Base-by-base conservation (phyloP, 2,888 invertebrate genomes). In the Aporophyla lueneburgensis region DNA sequence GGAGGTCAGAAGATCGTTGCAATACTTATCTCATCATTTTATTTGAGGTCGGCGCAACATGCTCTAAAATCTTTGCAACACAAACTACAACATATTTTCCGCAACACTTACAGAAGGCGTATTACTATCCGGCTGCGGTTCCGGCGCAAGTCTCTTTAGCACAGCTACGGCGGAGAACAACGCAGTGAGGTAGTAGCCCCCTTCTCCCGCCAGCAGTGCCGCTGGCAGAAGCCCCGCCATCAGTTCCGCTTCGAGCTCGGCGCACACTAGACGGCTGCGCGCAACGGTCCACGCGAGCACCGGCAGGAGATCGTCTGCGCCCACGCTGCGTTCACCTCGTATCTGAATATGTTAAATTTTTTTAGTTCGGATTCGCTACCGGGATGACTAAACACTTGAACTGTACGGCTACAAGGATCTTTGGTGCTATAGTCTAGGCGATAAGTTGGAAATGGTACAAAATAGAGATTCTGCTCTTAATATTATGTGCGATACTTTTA, bases 201-300 rank as follows among this genome's bases (percentile, higher is more conserved):
- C 99, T 93, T 99, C 99, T 5, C 99, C 99, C 0, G 98, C 98
- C 68, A 99, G 97, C 71, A 99, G 95, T 0, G 99, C 99, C 1
- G 99, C 99, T 78, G 99, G 99, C 54, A 99, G 96, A 58, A 99
- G 97, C 5, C 98, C 99, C 97, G 99, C 99, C 99, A 99, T 99
- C 93, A 99, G 98, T 92, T 99, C 99, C 0, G 99, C 99, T 93
- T 99, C 99, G 76, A 99, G 97, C 95, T 99, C 99, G 0, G 99
- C 99, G 51, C 99, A 98, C 12, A 99, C 98, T 89, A 99, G 98
- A 54, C 98, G 98, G 87, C 98, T 98, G 82, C 98, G 98, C 1
- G 99, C 98, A 86, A 99, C 97, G 16, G 99, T 98, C 98, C 98
- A 99, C 74, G 99, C 99, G 68, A 99, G 97, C 75, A 99, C 97